Evolutionary conservation across 2,888 invertebrate genomes (phyloP).

Genomic region (Melangyna quadrimaculata): DNA sequence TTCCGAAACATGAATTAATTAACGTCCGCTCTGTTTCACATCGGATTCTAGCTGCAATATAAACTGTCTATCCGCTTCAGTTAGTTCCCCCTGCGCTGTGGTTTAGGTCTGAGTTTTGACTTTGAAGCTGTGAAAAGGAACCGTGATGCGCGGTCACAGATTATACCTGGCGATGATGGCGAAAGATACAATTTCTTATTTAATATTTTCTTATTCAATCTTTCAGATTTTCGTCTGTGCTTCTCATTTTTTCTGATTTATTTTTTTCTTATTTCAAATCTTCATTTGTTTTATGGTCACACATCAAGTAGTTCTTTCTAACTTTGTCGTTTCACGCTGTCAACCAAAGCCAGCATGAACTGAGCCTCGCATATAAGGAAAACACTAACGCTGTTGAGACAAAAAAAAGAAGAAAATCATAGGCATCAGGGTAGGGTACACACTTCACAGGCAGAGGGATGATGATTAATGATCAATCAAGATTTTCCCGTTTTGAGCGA

Average conservation of each 20-base stretch:
- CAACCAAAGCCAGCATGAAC: conserved; percentile 27
- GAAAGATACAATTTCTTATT: conserved; percentile 15
- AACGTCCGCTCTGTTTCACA: conserved; percentile 66
- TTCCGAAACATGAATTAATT: conserved; percentile 59
- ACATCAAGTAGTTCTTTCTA: conserved; percentile 64
- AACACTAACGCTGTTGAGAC: conserved; percentile 9
- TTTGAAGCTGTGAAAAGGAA: conserved; percentile 8
- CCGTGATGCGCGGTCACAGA: conserved; percentile 51
- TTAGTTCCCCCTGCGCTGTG: conserved; percentile 36
- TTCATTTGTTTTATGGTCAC: conserved; percentile 61
- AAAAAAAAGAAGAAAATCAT: conserved; percentile 13
- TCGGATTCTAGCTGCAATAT: conserved; percentile 29
- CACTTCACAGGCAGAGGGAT: conserved; percentile 39
- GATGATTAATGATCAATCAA: conserved; percentile 71
- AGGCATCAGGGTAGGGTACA: conserved; percentile 26
- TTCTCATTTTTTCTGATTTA: not conserved
- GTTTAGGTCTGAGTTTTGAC: not conserved
- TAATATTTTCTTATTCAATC: conserved; percentile 24
- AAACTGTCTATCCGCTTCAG: conserved; percentile 37
- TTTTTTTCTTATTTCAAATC: conserved; percentile 38
- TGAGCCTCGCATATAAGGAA: conserved; percentile 4
- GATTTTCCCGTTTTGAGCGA: conserved; percentile 70
- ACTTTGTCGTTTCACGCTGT: conserved; percentile 61
- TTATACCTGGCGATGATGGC: not conserved
- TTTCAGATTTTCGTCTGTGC: conserved; percentile 28